These are phyloP conservation scores for Melipona quadrifasciata DNA, from an alignment of 1,140 invertebrate genomes.

Conservation along the genomic window DNA sequence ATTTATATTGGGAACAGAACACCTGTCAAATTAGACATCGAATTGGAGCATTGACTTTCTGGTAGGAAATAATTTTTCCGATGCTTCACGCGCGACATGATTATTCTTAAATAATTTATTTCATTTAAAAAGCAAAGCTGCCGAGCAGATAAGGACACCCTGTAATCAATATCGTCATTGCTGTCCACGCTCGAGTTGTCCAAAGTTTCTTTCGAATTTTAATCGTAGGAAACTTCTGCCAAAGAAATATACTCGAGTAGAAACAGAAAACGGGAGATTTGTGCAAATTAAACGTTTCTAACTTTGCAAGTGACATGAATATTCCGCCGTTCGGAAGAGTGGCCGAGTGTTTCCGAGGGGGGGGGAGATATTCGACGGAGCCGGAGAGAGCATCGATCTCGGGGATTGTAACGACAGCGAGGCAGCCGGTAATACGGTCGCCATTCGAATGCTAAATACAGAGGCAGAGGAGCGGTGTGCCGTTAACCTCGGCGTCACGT, in stretches of 20 bases:
- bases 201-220: no score
- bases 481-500: conserved; percentile 48
- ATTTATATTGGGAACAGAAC: no score
- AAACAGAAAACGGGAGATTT: neutral
- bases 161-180: no score
- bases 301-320: neutral
- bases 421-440: conserved; percentile 6
- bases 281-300: neutral
- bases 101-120: no score
- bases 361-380: neutral
- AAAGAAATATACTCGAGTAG: neutral
- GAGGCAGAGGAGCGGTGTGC: conserved; percentile 27
- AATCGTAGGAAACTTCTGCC: neutral
- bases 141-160: no score
- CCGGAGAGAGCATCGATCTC: conserved; percentile 16
- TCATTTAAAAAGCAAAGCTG: no score
- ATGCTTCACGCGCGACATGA: no score
- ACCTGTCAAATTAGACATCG: no score
- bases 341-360: neutral
- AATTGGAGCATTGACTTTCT: no score
- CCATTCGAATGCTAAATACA: conserved; percentile 47
- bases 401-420: conserved; percentile 1
- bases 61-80: no score
- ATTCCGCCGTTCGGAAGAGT: neutral
- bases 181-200: no score